Base-by-base conservation (phyloP, 1,140 invertebrate species). In the Tetramorium simillimum region DNA sequence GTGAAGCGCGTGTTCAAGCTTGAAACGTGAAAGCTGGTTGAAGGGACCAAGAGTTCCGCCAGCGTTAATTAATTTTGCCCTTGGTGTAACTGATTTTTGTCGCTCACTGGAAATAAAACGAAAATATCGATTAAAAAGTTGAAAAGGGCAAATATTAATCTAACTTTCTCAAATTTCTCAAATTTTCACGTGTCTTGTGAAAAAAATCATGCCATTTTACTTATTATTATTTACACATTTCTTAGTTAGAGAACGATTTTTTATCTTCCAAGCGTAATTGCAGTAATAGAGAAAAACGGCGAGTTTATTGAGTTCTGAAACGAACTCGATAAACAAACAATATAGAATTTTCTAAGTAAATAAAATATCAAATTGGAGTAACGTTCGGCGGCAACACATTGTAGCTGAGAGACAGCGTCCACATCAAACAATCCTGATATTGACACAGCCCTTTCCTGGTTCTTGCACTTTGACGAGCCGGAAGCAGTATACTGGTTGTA, bases 351-450 rank as follows among this genome's bases (percentile, higher is more conserved):
- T 49, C 69, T 18, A 14, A 4, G 14, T 75, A 84, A 84, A 84
- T 73, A 75, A 75, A 84, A 84, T 73, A 73, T 73, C 53, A 37
- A 75, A 73, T 10, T n/a, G 14, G 12, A 60, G n/a, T 73, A 84
- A 82, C 21, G 28, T 9, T 84, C 53, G 21, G 14, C 53, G 18
- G n/a, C 24, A 60, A 46, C 80, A 60, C n/a, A 21, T 82, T 82
- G 40, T 82, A 84, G 24, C 37, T 84, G 80, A 84, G 69, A 73
- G 80, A 84, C 80, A 73, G 40, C 40, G 69, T 84, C 69, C 53
- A 84, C 69, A 75, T 84, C 80, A 84, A 84, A 84, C 69, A 84
- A 84, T 75, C 43, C 69, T 75, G 80, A 84, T 84, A 84, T 84
- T 84, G 80, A 84, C 69, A 84, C 56, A 84, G 80, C 40, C 80